A percentile compares a stretch with the other conserved stretches of the same genome.
phyloP scores from a whole-genome alignment of 1,140 invertebrate genomes.

The Schlechtendalia chinensis region DNA sequence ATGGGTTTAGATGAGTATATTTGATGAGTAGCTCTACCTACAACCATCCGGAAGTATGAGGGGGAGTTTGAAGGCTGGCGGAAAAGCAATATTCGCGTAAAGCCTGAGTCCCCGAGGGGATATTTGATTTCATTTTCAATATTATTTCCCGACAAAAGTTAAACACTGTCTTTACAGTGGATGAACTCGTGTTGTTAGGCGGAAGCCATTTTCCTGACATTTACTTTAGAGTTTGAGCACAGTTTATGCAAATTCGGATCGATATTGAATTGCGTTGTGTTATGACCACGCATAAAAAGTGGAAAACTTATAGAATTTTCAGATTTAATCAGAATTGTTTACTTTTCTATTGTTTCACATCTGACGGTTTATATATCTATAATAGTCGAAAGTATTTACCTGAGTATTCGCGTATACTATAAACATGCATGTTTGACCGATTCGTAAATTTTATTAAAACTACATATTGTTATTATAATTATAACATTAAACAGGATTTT shows the following conservation, averaged over 20 bases:
- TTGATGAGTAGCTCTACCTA: conserved; percentile 22
- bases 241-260: not conserved
- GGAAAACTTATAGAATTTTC: not conserved
- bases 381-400: too few species aligned
- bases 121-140: conserved; percentile 44
- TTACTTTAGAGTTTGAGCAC: conserved; percentile 11
- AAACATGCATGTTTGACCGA: not conserved
- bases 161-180: conserved; percentile 3
- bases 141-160: conserved; percentile 25
- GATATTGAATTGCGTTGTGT: conserved; percentile 1
- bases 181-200: not conserved
- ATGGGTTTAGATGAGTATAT: conserved; percentile 17
- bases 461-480: too few species aligned
- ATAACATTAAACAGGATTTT: too few species aligned
- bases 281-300: not conserved
- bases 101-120: not conserved
- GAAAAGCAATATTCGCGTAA: conserved; percentile 35
- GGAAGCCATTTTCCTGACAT: conserved; percentile 23
- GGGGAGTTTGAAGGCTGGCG: not conserved
- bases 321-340: not conserved
- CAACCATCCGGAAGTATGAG: not conserved
- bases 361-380: too few species aligned
- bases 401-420: too few species aligned
- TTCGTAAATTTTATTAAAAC: not conserved
- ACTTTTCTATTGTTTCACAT: not conserved